Evolutionary conservation across 2,797 vertebrate species (phyloP).

Genomic region (Chaunax sp.): DNA sequence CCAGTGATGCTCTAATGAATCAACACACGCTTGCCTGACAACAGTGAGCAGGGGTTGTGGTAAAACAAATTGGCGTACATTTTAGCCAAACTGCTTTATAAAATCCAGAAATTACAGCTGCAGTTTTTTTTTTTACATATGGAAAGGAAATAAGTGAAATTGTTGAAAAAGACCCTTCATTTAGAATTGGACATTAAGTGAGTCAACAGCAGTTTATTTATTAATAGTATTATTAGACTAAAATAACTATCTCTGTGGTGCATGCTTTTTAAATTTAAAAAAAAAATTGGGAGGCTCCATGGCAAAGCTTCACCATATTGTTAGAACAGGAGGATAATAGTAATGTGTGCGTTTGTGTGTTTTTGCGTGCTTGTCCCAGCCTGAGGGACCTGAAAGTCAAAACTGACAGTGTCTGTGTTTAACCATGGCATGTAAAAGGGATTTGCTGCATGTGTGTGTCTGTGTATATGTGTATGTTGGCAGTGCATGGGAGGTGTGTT

Average conservation of each 20-base stretch:
- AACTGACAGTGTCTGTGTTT: slow-evolving; percentile 79
- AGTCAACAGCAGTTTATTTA: not conserved
- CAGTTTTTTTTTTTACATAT: slow-evolving; percentile 39
- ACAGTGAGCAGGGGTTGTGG: slow-evolving; percentile 65
- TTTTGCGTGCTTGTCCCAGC: slow-evolving; percentile 61
- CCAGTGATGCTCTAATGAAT: slow-evolving; percentile 81
- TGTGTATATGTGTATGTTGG: slow-evolving; percentile 46
- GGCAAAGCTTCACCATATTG: slow-evolving; percentile 26
- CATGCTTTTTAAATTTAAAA: not conserved
- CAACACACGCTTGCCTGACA: slow-evolving; percentile 78
- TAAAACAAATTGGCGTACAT: slow-evolving; percentile 66
- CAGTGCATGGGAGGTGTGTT: slow-evolving; percentile 62
- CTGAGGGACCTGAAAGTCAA: slow-evolving; percentile 69
- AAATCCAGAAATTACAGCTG: slow-evolving; percentile 70
- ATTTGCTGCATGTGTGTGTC: slow-evolving; percentile 61
- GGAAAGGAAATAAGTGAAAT: slow-evolving; percentile 33
- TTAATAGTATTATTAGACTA: not conserved
- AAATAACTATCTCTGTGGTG: not conserved
- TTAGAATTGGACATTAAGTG: slow-evolving; percentile 11
- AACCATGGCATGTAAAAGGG: slow-evolving; percentile 80
- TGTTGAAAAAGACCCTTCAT: slow-evolving; percentile 16
- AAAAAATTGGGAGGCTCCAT: not conserved
- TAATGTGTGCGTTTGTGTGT: slow-evolving; percentile 33
- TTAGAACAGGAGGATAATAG: slow-evolving; percentile 48
- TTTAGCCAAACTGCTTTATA: slow-evolving; percentile 69